These are phyloP conservation scores for Typhlichthys subterraneus DNA, from an alignment of 2,797 vertebrate genomes.

Conservation along the genomic window DNA sequence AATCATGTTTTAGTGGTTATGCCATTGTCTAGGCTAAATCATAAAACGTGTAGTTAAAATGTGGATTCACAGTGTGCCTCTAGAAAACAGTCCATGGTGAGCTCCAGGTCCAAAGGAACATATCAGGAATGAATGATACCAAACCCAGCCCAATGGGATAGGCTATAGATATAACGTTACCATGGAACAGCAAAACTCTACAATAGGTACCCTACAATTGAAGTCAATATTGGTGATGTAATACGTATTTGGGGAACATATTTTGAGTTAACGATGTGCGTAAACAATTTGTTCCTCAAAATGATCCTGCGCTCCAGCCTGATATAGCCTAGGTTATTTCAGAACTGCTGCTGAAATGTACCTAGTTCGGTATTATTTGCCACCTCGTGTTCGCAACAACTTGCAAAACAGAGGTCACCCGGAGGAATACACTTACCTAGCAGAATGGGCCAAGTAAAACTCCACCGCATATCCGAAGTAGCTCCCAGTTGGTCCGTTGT, in stretches of 20 bases:
- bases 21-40: not conserved
- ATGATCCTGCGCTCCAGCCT: too few species aligned
- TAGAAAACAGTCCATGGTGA: conserved; percentile 25
- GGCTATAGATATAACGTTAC: too few species aligned
- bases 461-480: conserved; percentile 91
- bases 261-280: too few species aligned
- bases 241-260: too few species aligned
- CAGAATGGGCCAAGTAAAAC: conserved; percentile 84
- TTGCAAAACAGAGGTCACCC: not conserved
- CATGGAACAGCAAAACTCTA: conserved; percentile 6
- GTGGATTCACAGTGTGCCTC: conserved; percentile 35
- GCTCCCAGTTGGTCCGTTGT: conserved; percentile 84
- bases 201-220: not conserved
- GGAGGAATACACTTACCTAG: conserved; percentile 76
- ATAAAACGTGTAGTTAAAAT: conserved; percentile 22
- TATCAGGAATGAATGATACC: not conserved
- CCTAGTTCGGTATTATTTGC: not conserved
- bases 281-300: too few species aligned
- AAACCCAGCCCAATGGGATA: not conserved
- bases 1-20: conserved; percentile 10
- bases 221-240: not conserved
- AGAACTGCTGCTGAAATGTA: not conserved
- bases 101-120: conserved; percentile 17
- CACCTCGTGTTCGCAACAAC: not conserved
- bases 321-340: too few species aligned